A percentile compares a stretch with the other conserved stretches of the same genome.
These are phyloP conservation scores for Heliconius charithonia DNA, from an alignment of 2,888 invertebrate genomes.

Conservation along the genomic window DNA sequence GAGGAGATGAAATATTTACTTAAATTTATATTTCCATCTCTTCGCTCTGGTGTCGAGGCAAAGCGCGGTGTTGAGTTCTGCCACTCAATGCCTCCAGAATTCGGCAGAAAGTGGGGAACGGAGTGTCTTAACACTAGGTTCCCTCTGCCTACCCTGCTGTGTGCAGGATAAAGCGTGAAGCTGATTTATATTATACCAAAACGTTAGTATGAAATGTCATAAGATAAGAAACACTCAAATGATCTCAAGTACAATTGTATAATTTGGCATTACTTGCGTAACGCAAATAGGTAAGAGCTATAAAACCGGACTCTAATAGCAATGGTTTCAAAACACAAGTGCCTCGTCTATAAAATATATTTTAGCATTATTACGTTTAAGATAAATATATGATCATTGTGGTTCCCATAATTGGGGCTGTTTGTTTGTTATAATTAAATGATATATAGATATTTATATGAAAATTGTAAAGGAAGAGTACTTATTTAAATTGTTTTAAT, in stretches of 20 bases:
- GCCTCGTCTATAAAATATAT: constrained; percentile 50
- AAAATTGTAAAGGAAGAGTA: neutral
- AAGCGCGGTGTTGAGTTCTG: too few species aligned
- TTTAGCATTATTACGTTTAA: constrained; percentile 37
- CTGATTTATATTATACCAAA: too few species aligned
- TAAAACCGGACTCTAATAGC: constrained; percentile 52
- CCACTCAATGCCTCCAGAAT: too few species aligned
- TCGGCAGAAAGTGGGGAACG: too few species aligned
- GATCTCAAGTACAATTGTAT: constrained; percentile 49
- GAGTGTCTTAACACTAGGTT: too few species aligned
- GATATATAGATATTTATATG: neutral
- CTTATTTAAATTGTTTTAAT: too few species aligned
- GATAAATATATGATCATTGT: constrained; percentile 6
- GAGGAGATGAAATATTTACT: too few species aligned
- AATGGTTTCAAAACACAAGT: constrained; percentile 57
- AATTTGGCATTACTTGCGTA: constrained; percentile 51
- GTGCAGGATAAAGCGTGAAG: too few species aligned
- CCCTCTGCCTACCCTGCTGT: too few species aligned
- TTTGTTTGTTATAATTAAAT: neutral
- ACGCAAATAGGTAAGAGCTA: constrained; percentile 54
- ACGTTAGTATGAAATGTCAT: constrained; percentile 29
- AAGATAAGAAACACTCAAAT: constrained; percentile 50
- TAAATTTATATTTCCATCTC: too few species aligned
- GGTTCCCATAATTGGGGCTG: neutral
- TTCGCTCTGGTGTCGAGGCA: too few species aligned